A percentile compares a stretch with the other conserved stretches of the same genome.
phyloP scores from a whole-genome alignment of 1,140 invertebrate genomes.

The Lucilia cuprina region DNA sequence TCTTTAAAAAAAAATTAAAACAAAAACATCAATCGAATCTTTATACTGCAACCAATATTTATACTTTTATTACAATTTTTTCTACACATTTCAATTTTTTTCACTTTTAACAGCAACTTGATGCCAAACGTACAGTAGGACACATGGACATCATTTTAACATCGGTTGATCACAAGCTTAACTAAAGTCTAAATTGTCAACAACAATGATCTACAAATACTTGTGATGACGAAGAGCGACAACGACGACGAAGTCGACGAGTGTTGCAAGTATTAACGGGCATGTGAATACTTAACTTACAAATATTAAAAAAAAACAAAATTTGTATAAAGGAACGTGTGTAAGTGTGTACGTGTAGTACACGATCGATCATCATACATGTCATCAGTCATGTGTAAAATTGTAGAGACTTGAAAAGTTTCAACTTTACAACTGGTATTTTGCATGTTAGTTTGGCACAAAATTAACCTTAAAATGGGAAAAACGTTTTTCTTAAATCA shows the following conservation, averaged over 20 bases:
- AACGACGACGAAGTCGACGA: neutral
- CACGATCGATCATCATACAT: slow-evolving; percentile 29
- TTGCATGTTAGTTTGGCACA: neutral
- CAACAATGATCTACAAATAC: neutral
- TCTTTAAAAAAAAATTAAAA: neutral
- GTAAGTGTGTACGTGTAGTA: neutral
- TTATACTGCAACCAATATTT: neutral
- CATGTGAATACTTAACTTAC: too few species aligned
- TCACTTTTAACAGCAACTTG: slow-evolving; percentile 13
- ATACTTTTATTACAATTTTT: neutral
- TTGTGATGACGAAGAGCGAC: neutral
- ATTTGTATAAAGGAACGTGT: neutral
- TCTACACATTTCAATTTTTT: neutral
- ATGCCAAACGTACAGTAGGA: slow-evolving; percentile 27
- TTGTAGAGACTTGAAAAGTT: slow-evolving; percentile 26
- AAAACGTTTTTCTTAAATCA: too few species aligned
- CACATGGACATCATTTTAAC: slow-evolving; percentile 33
- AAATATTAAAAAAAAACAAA: neutral
- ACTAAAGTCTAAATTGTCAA: slow-evolving; percentile 7
- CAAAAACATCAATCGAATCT: neutral
- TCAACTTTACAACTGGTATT: slow-evolving; percentile 32
- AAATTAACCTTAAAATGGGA: neutral
- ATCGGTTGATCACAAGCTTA: slow-evolving; percentile 4
- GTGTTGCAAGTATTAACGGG: neutral
- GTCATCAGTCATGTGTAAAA: slow-evolving; percentile 30